Evolutionary conservation across 2,888 invertebrate genomes (phyloP).

Genomic region (Ophion obscuratus): DNA sequence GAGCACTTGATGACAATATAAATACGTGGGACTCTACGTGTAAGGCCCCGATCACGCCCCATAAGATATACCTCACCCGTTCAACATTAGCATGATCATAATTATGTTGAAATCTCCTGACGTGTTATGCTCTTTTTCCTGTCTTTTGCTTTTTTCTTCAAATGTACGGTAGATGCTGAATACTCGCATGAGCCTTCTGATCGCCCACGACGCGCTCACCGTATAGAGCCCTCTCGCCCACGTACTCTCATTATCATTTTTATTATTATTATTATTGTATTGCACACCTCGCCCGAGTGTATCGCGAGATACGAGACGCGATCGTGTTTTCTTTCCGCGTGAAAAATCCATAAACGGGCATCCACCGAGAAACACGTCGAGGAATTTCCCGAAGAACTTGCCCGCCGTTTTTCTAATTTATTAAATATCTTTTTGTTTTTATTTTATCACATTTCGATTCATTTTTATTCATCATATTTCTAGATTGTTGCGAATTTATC

Average conservation of each 20-base stretch:
- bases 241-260: constrained; percentile 31
- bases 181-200: constrained; percentile 14
- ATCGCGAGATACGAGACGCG: constrained; percentile 40
- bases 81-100: constrained; percentile 59
- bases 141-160: neutral
- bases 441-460: too few species aligned
- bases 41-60: constrained; percentile 51
- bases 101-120: constrained; percentile 62
- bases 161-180: constrained; percentile 19
- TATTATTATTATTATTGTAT: constrained; percentile 16
- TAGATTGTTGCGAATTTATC: too few species aligned
- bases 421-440: neutral
- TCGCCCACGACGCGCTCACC: constrained; percentile 57
- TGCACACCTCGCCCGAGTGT: constrained; percentile 52
- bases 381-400: constrained; percentile 55
- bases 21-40: constrained; percentile 43
- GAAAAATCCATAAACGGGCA: constrained; percentile 73
- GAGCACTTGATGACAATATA: constrained; percentile 49
- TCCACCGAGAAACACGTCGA: constrained; percentile 57
- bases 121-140: constrained; percentile 2
- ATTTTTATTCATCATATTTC: too few species aligned
- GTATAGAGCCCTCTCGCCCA: constrained; percentile 57
- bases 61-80: constrained; percentile 49
- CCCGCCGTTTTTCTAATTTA: constrained; percentile 22
- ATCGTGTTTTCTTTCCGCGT: constrained; percentile 61